A percentile compares a stretch with the other conserved stretches of the same genome.
Evolutionary conservation across 2,888 invertebrate genomes (phyloP).

Genomic region (Dicyrtomina minuta): DNA sequence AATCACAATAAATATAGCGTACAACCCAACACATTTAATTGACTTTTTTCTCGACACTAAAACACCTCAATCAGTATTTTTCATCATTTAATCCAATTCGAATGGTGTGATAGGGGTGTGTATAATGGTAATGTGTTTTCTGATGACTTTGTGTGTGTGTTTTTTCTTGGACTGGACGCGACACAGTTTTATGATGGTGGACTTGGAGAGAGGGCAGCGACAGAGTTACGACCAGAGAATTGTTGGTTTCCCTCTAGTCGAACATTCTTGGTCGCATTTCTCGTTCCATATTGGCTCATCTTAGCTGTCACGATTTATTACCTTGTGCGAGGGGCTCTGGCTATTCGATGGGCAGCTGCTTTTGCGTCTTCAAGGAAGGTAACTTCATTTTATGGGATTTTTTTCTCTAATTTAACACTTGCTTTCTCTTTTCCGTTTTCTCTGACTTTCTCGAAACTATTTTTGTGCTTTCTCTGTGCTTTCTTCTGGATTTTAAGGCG

Average conservation of each 20-base stretch:
- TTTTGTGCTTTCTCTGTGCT: constrained; percentile 1
- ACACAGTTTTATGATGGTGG: constrained; percentile 46
- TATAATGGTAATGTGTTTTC: too few relatives aligned
- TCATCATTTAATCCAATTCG: too few relatives aligned
- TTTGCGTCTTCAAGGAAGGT: constrained; percentile 46
- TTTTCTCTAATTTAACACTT: too few relatives aligned
- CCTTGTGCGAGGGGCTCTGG: constrained; percentile 48
- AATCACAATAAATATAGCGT: too few relatives aligned
- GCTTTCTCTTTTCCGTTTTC: background rate
- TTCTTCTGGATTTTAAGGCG: too few relatives aligned
- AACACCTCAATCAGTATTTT: too few relatives aligned
- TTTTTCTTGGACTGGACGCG: too few relatives aligned
- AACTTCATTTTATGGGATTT: too few relatives aligned
- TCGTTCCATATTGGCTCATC: constrained; percentile 51
- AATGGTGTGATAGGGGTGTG: too few relatives aligned
- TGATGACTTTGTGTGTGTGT: too few relatives aligned
- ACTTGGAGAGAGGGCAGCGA: constrained; percentile 45
- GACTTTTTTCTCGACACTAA: too few relatives aligned
- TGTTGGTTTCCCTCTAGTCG: constrained; percentile 52
- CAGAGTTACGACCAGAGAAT: constrained; percentile 48
- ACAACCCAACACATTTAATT: too few relatives aligned
- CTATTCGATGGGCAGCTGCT: constrained; percentile 51
- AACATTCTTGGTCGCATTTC: constrained; percentile 49
- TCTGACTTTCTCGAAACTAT: background rate
- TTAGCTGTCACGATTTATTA: constrained; percentile 51